A percentile compares a stretch with the other conserved stretches of the same genome.
phyloP scores from a whole-genome alignment of 2,113 vertebrate species.

The Parotia lawesii region DNA sequence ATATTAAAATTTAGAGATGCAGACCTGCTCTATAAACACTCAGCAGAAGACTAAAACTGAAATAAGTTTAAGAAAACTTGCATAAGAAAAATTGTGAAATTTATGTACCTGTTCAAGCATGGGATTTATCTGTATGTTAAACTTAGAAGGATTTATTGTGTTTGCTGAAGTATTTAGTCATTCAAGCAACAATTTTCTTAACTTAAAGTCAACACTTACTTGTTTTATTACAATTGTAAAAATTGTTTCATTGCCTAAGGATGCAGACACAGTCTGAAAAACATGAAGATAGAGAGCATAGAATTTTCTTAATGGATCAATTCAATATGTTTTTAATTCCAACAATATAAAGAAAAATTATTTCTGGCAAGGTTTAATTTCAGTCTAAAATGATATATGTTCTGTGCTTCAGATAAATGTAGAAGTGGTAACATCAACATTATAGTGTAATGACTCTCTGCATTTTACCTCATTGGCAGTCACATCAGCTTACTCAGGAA shows the following conservation, averaged over 20 bases:
- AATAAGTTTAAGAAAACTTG: not conserved
- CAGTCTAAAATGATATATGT: slow-evolving; percentile 24
- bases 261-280: slow-evolving; percentile 61
- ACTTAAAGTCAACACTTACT: slow-evolving; percentile 72
- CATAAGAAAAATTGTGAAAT: not conserved
- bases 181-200: slow-evolving; percentile 67
- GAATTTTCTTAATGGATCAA: slow-evolving; percentile 69
- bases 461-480: not conserved
- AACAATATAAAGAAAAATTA: slow-evolving; percentile 70
- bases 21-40: not conserved
- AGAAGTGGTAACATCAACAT: not conserved
- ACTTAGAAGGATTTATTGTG: slow-evolving; percentile 57
- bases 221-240: slow-evolving; percentile 73
- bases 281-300: slow-evolving; percentile 25
- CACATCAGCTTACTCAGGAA: not conserved
- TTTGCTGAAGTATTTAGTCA: slow-evolving; percentile 63
- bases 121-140: not conserved
- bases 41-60: not conserved
- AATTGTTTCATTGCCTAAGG: slow-evolving; percentile 75
- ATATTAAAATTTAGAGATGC: not conserved
- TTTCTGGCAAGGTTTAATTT: slow-evolving; percentile 56
- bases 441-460: not conserved
- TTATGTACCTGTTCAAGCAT: slow-evolving; percentile 16
- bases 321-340: slow-evolving; percentile 74
- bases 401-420: not conserved